These are phyloP conservation scores for Lymantria monacha DNA, from an alignment of 2,888 invertebrate species.

Conservation along the genomic window DNA sequence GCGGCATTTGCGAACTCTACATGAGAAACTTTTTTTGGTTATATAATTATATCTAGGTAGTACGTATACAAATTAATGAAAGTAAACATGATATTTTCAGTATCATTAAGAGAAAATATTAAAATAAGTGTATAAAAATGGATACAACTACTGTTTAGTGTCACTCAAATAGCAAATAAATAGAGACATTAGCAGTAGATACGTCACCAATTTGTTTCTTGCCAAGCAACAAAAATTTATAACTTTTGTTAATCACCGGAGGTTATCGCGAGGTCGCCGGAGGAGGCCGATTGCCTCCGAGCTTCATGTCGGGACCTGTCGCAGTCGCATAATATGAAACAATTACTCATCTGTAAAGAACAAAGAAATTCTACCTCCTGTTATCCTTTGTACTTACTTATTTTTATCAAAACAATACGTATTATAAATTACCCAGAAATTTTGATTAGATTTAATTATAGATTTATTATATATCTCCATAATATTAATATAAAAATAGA, in stretches of 20 bases:
- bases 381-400: slow-evolving; percentile 18
- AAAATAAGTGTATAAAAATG: neutral
- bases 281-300: slow-evolving; percentile 53
- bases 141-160: neutral
- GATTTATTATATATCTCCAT: too few relatives aligned
- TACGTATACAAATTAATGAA: too few relatives aligned
- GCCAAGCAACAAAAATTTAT: slow-evolving; percentile 25
- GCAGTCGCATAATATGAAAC: slow-evolving; percentile 53
- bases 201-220: slow-evolving; percentile 15
- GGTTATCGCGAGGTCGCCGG: slow-evolving; percentile 60
- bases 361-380: slow-evolving; percentile 29
- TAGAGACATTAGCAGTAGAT: neutral
- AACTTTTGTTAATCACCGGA: slow-evolving; percentile 37
- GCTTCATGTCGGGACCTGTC: slow-evolving; percentile 71
- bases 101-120: too few relatives aligned
- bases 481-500: too few relatives aligned
- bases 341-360: slow-evolving; percentile 36
- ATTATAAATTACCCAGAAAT: neutral
- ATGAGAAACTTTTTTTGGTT: too few relatives aligned
- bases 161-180: neutral
- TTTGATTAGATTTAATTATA: neutral
- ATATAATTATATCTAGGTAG: too few relatives aligned
- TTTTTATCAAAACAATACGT: neutral
- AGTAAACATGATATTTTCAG: too few relatives aligned
- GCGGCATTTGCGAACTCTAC: too few relatives aligned